Evolutionary conservation across 1,140 invertebrate genomes (phyloP).

Genomic region (Phenacoccus solenopsis): DNA sequence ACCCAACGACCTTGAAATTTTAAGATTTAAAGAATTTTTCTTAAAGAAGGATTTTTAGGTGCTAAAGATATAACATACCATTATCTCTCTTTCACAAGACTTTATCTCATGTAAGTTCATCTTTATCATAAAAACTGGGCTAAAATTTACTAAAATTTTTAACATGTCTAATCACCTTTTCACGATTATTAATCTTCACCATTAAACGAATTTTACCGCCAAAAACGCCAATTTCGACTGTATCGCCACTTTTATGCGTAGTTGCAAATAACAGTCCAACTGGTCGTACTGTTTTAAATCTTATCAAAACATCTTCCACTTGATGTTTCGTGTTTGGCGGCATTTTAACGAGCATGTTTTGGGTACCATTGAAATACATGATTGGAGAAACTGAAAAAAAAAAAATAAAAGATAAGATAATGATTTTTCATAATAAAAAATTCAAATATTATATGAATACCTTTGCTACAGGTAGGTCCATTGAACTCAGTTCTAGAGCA

Average conservation of each 20-base stretch:
- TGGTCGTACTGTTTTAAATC: slow-evolving; percentile 72
- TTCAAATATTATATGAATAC: slow-evolving; percentile 35
- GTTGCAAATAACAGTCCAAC: slow-evolving; percentile 58
- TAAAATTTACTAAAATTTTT: too few relatives aligned
- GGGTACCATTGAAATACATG: slow-evolving; percentile 74
- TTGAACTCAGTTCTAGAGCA: slow-evolving; percentile 79
- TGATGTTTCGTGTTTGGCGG: slow-evolving; percentile 71
- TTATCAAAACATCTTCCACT: slow-evolving; percentile 77
- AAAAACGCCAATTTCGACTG: slow-evolving; percentile 68
- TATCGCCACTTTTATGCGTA: slow-evolving; percentile 60
- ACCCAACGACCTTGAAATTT: too few relatives aligned
- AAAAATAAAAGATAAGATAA: slow-evolving; percentile 6
- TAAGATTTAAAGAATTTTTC: too few relatives aligned
- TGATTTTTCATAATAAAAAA: neutral
- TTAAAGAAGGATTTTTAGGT: too few relatives aligned
- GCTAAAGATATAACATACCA: too few relatives aligned
- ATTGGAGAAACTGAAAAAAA: slow-evolving; percentile 63
- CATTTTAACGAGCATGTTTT: slow-evolving; percentile 67
- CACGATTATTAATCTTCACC: slow-evolving; percentile 67
- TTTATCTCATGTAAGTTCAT: too few relatives aligned
- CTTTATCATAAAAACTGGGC: too few relatives aligned
- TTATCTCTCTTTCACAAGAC: too few relatives aligned
- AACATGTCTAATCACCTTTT: slow-evolving; percentile 56
- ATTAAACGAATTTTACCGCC: slow-evolving; percentile 64
- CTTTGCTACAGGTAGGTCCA: slow-evolving; percentile 82